phyloP scores from a whole-genome alignment of 1,140 invertebrate species.

The Lutraria rhynchaena region DNA sequence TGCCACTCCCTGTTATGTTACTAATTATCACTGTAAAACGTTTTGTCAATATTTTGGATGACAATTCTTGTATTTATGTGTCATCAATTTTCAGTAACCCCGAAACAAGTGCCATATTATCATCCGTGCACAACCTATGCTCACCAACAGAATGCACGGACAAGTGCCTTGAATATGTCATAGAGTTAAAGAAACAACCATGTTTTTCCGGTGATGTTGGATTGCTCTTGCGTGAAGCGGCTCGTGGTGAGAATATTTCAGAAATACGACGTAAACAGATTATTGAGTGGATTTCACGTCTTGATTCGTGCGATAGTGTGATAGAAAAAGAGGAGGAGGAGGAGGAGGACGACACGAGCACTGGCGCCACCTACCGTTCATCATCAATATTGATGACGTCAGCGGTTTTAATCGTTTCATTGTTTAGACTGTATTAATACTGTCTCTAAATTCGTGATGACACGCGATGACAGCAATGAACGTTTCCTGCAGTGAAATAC shows the following conservation, averaged over 20 bases:
- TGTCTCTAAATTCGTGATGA: too few relatives aligned
- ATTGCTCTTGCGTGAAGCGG: too few relatives aligned
- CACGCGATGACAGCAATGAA: too few relatives aligned
- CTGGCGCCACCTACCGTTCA: background rate
- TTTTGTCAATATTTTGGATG: too few relatives aligned
- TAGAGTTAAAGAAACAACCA: slow-evolving; percentile 20
- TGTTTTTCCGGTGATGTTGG: slow-evolving; percentile 26
- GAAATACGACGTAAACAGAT: background rate
- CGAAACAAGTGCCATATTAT: background rate
- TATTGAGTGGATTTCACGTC: background rate
- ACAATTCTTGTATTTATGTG: too few relatives aligned
- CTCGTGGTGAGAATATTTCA: too few relatives aligned
- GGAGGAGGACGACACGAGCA: background rate
- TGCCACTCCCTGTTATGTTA: too few relatives aligned
- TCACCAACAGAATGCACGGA: background rate
- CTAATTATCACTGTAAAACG: too few relatives aligned
- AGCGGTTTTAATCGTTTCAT: too few relatives aligned
- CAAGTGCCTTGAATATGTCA: background rate
- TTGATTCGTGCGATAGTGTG: slow-evolving; percentile 24
- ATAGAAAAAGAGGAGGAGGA: background rate
- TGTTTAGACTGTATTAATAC: too few relatives aligned
- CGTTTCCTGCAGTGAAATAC: too few relatives aligned
- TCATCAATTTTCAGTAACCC: background rate
- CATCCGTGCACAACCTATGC: background rate
- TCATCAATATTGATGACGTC: too few relatives aligned